Base-by-base conservation (phyloP, 1,140 invertebrate genomes). In the Drosophila sucinea region DNA sequence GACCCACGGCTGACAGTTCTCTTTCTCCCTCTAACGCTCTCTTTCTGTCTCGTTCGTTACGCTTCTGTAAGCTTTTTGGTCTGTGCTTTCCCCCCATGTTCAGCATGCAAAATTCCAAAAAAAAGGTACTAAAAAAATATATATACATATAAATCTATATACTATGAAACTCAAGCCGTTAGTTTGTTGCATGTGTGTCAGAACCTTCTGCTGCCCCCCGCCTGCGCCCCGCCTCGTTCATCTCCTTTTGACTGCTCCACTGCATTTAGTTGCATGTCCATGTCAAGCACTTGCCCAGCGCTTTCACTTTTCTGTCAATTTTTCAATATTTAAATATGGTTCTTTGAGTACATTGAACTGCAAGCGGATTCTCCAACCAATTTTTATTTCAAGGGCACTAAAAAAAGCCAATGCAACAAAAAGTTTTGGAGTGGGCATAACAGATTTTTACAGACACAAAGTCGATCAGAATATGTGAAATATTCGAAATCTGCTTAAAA, bases 61-160 rank as follows among this genome's bases (percentile, higher is more conserved):
- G 84, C 80, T 87, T 87, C 84, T 73, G 71, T 87, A 41, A 75
- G 77, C 84, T 83, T 87, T 89, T 87, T 84, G 84, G 84, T 27
- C 68, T 89, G 84, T 84, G 84, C 84, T 83, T 89, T 86, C 62
- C 70, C 68, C 79, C 73, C 64, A 74, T 70, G 67, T 85, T 83
- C 65, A 51, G 77, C 77, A 85, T 77, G 75, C 74, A 76, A 77
- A 77, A 77, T 77, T 56, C 57, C 58, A 71, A 70, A 66, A 51
- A 25, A 47, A 25, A 17, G 0, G 17, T 17, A 17, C 17, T 17
- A 17, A 47, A 51, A 25, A 10, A 0, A 11, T 3, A 10, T 1
- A 38, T 4, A 51, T 2, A 51, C 4, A 27, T 5, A 51, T 27
- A 10, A 10, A 51, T 27, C 7, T 27, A 27, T 51, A 27, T 27